Evolutionary conservation across 1,140 invertebrate species (phyloP), one percentile per base, ranked within the genome.

Genomic region (Diachasmimorpha longicaudata): DNA sequence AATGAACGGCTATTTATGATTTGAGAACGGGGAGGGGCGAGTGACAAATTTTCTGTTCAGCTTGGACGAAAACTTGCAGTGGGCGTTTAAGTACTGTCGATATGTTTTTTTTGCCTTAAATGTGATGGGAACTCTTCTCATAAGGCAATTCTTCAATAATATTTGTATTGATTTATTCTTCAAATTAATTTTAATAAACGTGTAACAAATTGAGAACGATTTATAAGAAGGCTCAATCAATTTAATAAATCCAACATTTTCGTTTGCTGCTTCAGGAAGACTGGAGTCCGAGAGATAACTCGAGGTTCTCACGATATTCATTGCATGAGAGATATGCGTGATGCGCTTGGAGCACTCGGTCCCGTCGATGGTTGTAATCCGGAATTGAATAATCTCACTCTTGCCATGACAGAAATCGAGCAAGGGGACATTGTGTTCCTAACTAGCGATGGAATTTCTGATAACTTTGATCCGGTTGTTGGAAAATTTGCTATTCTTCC

Each of bases 381-480:
- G 0, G 96, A 98, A 89, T 88, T 98, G 37, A 95, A 95, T 80
- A 98, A 98, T 88, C 89, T 98, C 13, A 98, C 96, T 0, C 94
- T 96, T 79, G 95, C 96, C 0, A 92, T 98, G 91, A 97, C 95
- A 0, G 93, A 96, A 77, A 91, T 96, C 21, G 94, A 96, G 69
- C 86, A 91, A 44, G 95, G 94, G 10, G 97, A 98, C 85, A 93
- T 97, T 78, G 94, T 98, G 39, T 96, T 97, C 84, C 90, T 98
- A 13, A 96, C 96, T 0, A 96, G 94, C 16, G 96, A 98, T 85
- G 96, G 96, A n/a, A 93, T 98, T 31, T 96, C 95, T 11, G 96
- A 98, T 83, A 98, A 98, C 85, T 97, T 97, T 86, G 96, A 98
- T 90, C 97, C 96, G 1, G 96, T 97, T 52, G 96, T 98, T 73